phyloP scores from a whole-genome alignment of 1,140 invertebrate genomes.

The Antheraea pernyi region DNA sequence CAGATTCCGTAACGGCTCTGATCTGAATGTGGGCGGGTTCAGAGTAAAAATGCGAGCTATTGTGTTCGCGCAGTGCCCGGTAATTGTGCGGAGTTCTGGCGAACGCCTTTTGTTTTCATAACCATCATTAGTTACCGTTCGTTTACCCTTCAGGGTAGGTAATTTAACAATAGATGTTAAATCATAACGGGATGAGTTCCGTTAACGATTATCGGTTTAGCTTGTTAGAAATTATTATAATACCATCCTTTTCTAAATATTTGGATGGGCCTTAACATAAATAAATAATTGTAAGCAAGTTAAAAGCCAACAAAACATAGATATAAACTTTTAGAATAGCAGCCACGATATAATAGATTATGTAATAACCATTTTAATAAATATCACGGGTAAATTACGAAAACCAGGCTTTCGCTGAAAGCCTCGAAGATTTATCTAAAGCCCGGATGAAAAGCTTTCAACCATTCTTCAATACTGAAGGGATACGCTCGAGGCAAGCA shows the following conservation, averaged over 20 bases:
- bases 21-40: neutral
- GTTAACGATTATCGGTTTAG: too few relatives aligned
- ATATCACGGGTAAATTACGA: neutral
- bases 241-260: too few relatives aligned
- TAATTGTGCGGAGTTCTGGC: neutral
- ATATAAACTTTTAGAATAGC: neutral
- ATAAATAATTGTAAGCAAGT: neutral
- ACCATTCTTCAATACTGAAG: neutral
- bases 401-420: neutral
- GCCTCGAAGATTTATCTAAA: conserved; percentile 3
- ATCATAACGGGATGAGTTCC: too few relatives aligned
- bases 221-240: too few relatives aligned
- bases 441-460: neutral
- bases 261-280: too few relatives aligned
- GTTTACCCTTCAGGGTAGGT: neutral
- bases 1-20: neutral
- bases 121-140: conserved; percentile 5
- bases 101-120: neutral
- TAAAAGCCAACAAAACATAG: neutral
- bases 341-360: neutral
- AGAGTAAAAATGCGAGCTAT: conserved; percentile 8
- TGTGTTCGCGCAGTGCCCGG: conserved; percentile 1
- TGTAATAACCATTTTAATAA: conserved; percentile 1
- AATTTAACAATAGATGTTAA: neutral
- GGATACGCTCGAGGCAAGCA: neutral